A percentile compares a stretch with the other conserved stretches of the same genome.
Conservation (phyloP, 1,140 invertebrate genomes). For the Euura lappo region DNA sequence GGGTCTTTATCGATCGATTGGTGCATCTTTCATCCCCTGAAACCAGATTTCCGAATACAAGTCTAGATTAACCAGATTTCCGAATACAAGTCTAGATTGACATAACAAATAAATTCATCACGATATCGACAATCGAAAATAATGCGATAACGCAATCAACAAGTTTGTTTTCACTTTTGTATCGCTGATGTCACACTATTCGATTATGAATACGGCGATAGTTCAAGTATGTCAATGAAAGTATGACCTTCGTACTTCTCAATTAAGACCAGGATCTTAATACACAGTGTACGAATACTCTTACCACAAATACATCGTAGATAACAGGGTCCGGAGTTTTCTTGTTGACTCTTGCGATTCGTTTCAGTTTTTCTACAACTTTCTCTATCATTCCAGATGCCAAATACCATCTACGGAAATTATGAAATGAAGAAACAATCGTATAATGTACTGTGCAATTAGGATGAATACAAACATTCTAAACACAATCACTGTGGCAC, state of each 20-base stretch:
- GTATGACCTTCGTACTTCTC: too few relatives aligned
- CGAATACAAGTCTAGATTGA: too few relatives aligned
- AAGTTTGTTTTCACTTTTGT: too few relatives aligned
- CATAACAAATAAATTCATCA: too few relatives aligned
- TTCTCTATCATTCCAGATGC: slow-evolving; percentile 49
- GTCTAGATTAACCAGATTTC: too few relatives aligned
- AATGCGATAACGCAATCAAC: too few relatives aligned
- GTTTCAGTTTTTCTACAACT: slow-evolving; percentile 49
- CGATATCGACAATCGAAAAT: too few relatives aligned
- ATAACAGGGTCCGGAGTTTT: slow-evolving; percentile 42
- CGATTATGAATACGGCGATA: neutral
- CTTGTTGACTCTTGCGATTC: slow-evolving; percentile 49
- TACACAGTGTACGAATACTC: slow-evolving; percentile 16
- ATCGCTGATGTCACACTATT: too few relatives aligned
- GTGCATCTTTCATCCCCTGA: too few relatives aligned
- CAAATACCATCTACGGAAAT: slow-evolving; percentile 50
- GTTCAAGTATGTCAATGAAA: neutral
- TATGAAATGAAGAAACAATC: slow-evolving; percentile 3
- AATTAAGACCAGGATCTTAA: neutral
- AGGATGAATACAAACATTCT: neutral
- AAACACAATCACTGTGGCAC: neutral
- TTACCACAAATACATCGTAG: slow-evolving; percentile 47
- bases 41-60: too few relatives aligned
- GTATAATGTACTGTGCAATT: neutral
- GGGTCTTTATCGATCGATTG: too few relatives aligned